Base-by-base conservation (phyloP, 2,113 vertebrate species). In the Albula glossodonta region DNA sequence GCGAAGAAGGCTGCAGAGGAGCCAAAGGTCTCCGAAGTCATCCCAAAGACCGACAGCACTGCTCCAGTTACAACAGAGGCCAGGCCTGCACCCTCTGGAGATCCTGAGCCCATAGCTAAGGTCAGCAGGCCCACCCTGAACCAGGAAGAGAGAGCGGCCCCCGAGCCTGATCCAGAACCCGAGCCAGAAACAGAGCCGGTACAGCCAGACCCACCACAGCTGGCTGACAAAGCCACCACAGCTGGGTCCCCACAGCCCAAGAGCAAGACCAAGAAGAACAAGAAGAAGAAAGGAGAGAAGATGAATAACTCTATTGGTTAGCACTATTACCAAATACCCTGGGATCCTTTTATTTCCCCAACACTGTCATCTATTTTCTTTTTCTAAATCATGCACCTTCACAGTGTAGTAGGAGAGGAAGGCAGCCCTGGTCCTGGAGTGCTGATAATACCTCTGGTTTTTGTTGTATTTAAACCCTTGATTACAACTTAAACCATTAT, bases 261-360 rank as follows among this genome's bases (percentile, higher is more conserved):
- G 91, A 91, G 93, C 91, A 96, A 93, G 91, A 94, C 85, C 91
- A 96, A 95, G 95, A 96, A 96, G 86, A 95, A 88, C 78, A 96
- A 95, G 89, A 97, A 96, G 93, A 97, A 97, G 91, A 97, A 96
- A 88, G 93, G 94, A 2, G 96, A 96, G 81, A 92, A 95, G 89
- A 90, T 91, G 85, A 92, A 91, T 92, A 95, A 89, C 78, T 96
- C 95, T 0, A 94, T 97, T 83, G 96, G 96, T 97, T 90, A 95
- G 89, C 88, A 52, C 6, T 87, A 53, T 1, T 0, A 82, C 25
- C 5, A 2, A 31, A 74, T 19, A 31, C 63, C 7, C 63, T 70
- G 63, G 17, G 22, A 22, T 70, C 63, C 4, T 5, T 74, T n/a
- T 31, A 25, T 9, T 25, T n/a, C 70, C 70, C 70, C 0, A 17